These are phyloP conservation scores for Drosophila mojavensis DNA, from an alignment of 1,140 invertebrate genomes.

Conservation along the genomic window DNA sequence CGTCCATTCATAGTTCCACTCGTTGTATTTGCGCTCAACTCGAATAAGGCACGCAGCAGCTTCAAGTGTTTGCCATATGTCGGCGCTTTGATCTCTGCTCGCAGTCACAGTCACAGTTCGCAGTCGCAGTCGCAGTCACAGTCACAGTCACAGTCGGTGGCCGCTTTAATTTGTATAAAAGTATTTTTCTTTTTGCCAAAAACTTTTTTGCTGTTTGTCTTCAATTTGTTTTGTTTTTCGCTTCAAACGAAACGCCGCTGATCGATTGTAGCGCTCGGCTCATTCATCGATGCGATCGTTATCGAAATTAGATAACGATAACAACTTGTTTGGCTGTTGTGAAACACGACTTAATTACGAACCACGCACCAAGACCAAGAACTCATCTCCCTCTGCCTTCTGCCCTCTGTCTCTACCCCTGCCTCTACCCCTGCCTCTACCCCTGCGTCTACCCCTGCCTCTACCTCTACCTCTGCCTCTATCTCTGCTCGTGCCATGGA, in stretches of 20 bases:
- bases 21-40: slow-evolving; percentile 68
- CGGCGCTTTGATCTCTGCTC: slow-evolving; percentile 56
- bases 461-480: too few species aligned
- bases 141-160: background rate
- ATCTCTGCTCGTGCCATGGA: background rate
- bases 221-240: background rate
- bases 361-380: slow-evolving; percentile 9
- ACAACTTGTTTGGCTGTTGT: slow-evolving; percentile 70
- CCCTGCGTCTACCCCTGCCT: too few species aligned
- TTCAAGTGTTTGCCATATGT: slow-evolving; percentile 69
- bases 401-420: too few species aligned
- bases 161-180: slow-evolving; percentile 65
- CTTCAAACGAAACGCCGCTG: slow-evolving; percentile 55
- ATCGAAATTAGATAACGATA: slow-evolving; percentile 69
- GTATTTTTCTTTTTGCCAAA: slow-evolving; percentile 43
- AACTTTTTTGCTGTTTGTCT: slow-evolving; percentile 1
- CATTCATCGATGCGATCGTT: slow-evolving; percentile 32
- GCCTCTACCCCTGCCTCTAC: too few species aligned
- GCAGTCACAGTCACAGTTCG: slow-evolving; percentile 1
- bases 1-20: slow-evolving; percentile 75
- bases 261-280: slow-evolving; percentile 27
- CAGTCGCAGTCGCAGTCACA: slow-evolving; percentile 1
- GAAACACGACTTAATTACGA: slow-evolving; percentile 82
- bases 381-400: background rate
- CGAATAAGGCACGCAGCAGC: slow-evolving; percentile 64